Percentiles rank a stretch among this genome's conserved stretches.
phyloP scores from a whole-genome alignment of 2,797 vertebrate genomes.

The Gallirallus australis region DNA sequence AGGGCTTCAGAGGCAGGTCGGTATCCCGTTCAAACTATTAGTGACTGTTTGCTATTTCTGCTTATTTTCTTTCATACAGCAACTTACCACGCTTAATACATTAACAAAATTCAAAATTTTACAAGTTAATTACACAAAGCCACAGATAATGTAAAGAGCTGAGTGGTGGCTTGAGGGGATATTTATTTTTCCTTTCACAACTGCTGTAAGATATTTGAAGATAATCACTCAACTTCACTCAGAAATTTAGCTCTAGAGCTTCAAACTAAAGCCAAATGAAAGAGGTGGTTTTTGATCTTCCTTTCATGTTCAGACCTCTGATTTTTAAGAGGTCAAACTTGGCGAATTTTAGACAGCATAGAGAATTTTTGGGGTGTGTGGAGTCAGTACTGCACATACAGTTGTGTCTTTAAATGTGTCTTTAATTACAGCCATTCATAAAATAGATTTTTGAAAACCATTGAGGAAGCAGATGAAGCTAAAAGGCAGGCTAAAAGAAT shows the following conservation, averaged over 20 bases:
- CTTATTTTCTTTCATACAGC: neutral
- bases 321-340: neutral
- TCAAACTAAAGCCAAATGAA: neutral
- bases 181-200: neutral
- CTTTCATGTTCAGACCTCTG: neutral
- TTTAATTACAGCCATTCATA: neutral
- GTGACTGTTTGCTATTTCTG: neutral
- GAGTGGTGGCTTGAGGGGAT: neutral
- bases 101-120: neutral
- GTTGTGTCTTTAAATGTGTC: neutral
- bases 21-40: neutral
- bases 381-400: neutral
- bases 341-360: neutral
- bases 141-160: neutral
- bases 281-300: neutral
- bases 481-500: neutral
- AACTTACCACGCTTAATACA: fast-evolving
- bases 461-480: neutral
- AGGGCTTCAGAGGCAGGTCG: neutral
- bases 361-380: neutral
- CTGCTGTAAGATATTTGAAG: neutral
- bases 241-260: neutral
- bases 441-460: neutral
- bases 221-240: neutral
- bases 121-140: neutral